Evolutionary conservation across 1,140 invertebrate species (phyloP).

Genomic region (Megalonaias nervosa): DNA sequence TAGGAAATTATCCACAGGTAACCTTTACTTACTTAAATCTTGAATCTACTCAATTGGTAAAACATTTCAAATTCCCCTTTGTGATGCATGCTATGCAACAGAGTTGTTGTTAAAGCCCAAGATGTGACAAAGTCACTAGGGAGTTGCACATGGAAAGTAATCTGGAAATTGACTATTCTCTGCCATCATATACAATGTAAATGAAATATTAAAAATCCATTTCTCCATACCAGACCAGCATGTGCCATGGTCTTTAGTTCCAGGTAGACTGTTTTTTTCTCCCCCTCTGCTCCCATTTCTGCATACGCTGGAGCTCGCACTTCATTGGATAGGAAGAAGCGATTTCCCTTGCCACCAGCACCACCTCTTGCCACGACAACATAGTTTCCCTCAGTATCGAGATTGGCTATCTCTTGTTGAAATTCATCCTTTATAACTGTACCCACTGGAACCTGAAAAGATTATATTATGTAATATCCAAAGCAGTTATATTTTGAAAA

Average conservation of each 20-base stretch:
- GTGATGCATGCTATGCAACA: too few relatives aligned
- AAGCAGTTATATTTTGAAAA: too few relatives aligned
- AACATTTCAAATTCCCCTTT: too few relatives aligned
- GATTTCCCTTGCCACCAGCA: conserved; percentile 95
- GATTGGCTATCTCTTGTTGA: conserved; percentile 81
- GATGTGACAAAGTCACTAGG: too few relatives aligned
- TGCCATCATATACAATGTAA: background rate
- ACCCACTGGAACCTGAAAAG: conserved; percentile 85
- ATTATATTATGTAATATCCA: background rate
- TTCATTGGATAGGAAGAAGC: conserved; percentile 88
- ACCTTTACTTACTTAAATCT: too few relatives aligned
- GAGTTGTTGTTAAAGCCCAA: too few relatives aligned
- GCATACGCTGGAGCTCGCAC: conserved; percentile 88
- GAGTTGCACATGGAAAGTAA: too few relatives aligned
- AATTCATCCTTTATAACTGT: conserved; percentile 81
- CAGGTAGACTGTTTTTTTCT: conserved; percentile 77
- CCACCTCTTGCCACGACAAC: conserved; percentile 96
- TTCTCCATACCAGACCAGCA: conserved; percentile 83
- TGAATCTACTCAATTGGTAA: too few relatives aligned
- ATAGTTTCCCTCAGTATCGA: conserved; percentile 81
- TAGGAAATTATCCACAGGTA: too few relatives aligned
- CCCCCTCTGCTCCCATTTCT: conserved; percentile 91
- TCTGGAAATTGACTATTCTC: background rate
- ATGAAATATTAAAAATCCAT: background rate
- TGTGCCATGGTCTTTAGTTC: conserved; percentile 96